These are phyloP conservation scores for Erythrocercus mccallii DNA, from an alignment of 2,113 vertebrate species.

Conservation along the genomic window DNA sequence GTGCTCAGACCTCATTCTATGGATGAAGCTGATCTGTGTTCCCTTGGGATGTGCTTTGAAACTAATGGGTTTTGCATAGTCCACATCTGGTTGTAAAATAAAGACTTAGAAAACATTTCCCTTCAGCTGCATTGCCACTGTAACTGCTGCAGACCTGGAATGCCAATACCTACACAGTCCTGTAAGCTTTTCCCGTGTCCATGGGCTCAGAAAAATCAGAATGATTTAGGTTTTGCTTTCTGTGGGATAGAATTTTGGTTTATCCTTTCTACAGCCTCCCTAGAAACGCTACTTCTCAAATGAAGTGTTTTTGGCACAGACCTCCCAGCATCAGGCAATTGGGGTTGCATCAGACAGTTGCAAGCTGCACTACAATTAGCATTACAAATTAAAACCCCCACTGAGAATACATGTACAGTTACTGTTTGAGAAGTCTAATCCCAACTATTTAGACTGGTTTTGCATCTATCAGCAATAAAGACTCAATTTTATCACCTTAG, in stretches of 20 bases:
- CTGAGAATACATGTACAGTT: not conserved
- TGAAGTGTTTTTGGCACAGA: not conserved
- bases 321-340: conserved; percentile 15
- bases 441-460: not conserved
- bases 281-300: conserved; percentile 4
- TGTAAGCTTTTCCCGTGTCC: not conserved
- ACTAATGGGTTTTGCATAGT: conserved; percentile 38
- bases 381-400: conserved; percentile 19
- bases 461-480: not conserved
- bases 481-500: not conserved
- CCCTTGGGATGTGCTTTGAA: conserved; percentile 26
- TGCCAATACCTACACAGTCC: not conserved
- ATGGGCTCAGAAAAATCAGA: not conserved
- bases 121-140: not conserved
- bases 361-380: conserved; percentile 5
- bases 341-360: conserved; percentile 6
- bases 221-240: not conserved
- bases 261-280: not conserved
- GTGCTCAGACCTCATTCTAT: not conserved
- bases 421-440: not conserved
- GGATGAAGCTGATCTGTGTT: conserved; percentile 2
- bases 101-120: conserved; percentile 40
- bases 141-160: not conserved
- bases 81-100: conserved; percentile 63
- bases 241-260: not conserved